Evolutionary conservation across 2,113 vertebrate genomes (phyloP).

Genomic region (Theropithecus gelada): DNA sequence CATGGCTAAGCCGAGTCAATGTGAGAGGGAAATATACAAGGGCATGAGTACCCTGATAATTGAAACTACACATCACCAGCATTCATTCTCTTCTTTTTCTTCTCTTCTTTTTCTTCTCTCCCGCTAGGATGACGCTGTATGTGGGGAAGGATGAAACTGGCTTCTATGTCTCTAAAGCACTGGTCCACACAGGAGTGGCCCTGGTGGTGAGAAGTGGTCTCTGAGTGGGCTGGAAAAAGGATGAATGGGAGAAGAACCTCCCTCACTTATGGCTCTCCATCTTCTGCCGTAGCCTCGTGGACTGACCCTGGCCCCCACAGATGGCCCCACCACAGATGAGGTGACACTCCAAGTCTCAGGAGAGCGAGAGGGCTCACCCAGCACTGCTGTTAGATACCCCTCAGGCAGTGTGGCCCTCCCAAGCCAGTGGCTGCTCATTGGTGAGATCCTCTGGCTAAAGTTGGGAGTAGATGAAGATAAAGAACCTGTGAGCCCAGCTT

Average conservation of each 20-base stretch:
- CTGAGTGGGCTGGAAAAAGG: neutral
- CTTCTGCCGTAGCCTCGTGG: conserved; percentile 89
- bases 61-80: neutral
- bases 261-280: neutral
- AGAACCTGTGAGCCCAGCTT: neutral
- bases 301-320: conserved; percentile 89
- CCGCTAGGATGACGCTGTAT: conserved; percentile 91
- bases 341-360: conserved; percentile 92
- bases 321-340: conserved; percentile 91
- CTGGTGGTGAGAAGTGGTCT: conserved; percentile 84
- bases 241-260: neutral
- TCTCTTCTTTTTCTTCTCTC: neutral
- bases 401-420: conserved; percentile 87
- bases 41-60: too few relatives aligned
- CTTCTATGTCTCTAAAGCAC: conserved; percentile 93
- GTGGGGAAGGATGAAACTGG: conserved; percentile 92
- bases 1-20: neutral
- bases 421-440: conserved; percentile 97
- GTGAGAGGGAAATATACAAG: neutral
- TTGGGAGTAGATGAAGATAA: neutral
- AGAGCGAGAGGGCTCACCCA: conserved; percentile 94
- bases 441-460: conserved; percentile 77
- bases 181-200: conserved; percentile 93
- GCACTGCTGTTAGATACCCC: conserved; percentile 93
- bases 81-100: neutral